Evolutionary conservation across 2,888 invertebrate species (phyloP), one percentile per base, ranked within the genome.

Genomic region (Macrostomum cliftonense): DNA sequence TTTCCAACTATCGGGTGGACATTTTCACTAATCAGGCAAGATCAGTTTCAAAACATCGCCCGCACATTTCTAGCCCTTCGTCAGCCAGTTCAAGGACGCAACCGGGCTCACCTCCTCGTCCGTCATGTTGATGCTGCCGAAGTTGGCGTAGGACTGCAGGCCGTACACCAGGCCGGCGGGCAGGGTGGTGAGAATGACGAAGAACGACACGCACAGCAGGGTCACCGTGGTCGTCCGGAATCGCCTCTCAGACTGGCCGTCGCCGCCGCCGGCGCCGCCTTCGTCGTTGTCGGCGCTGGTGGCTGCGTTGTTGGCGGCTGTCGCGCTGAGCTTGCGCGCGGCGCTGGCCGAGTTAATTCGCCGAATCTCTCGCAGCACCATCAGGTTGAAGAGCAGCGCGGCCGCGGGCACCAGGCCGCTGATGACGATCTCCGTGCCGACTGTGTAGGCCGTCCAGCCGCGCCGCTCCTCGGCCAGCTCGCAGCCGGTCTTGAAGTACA

Each of bases 101-200:
- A n/a, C n/a, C n/a, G n/a, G n/a, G n/a, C 49, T 55, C 13, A 42
- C n/a, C 43, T 42, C 47, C 17, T 40, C 49, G 44, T 60, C 62
- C 1, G 57, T 50, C 36, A 61, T 43, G 11, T 43, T 47, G 9
- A 51, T 46, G 37, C 60, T 54, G 4, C 65, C 65, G 1, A 55
- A 53, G 5, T 58, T 58, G 19, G 62, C 59, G 37, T 59, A 49
- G 9, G 53, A 54, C 46, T 59, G 57, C 37, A 64, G 48, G 11
- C 61, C 58, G 52, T 64, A 68, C 11, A 67, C 64, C 40, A 68
- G 55, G 1, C 67, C 65, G 21, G 63, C 65, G 2, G 68, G 68
- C 13, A 68, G 54, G 44, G 64, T 60, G 13, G 66, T 68, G 48
- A 63, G 59, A 28, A 68, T 67, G 13, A 67, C 59, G 54, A 64